A percentile compares a stretch with the other conserved stretches of the same genome.
Evolutionary conservation across 2,113 vertebrate species (phyloP).

Genomic region (Anoura caudifer): DNA sequence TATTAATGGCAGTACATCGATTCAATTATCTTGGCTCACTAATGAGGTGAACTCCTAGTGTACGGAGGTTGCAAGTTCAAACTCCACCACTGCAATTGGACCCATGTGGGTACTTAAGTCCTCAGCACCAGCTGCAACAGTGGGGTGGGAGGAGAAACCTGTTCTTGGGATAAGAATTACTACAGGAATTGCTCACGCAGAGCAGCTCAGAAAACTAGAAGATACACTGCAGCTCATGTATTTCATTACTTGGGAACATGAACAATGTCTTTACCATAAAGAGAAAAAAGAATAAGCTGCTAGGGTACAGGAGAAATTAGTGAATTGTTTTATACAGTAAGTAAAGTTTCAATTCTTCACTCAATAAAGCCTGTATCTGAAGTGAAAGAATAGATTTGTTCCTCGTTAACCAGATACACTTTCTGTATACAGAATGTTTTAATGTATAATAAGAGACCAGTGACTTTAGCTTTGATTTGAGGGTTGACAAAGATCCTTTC

Average conservation of each 20-base stretch:
- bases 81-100: slow-evolving; percentile 71
- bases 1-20: slow-evolving; percentile 77
- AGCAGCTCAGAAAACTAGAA: slow-evolving; percentile 75
- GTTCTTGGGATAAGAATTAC: slow-evolving; percentile 78
- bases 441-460: not conserved
- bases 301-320: slow-evolving; percentile 44
- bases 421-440: slow-evolving; percentile 10
- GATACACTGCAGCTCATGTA: slow-evolving; percentile 70
- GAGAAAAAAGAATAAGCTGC: not conserved
- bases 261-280: slow-evolving; percentile 69
- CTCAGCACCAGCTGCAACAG: slow-evolving; percentile 75
- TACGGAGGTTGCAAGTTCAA: slow-evolving; percentile 78
- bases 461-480: slow-evolving; percentile 29
- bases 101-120: slow-evolving; percentile 78
- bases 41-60: slow-evolving; percentile 80
- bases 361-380: slow-evolving; percentile 12
- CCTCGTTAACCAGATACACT: slow-evolving; percentile 10
- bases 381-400: slow-evolving; percentile 25
- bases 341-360: slow-evolving; percentile 9
- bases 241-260: slow-evolving; percentile 73
- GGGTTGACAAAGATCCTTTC: not conserved
- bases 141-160: slow-evolving; percentile 72
- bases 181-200: slow-evolving; percentile 73
- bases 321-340: not conserved
- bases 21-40: slow-evolving; percentile 78